Percentiles rank a stretch among this genome's conserved stretches.
These are phyloP conservation scores for Ectropis grisescens DNA, from an alignment of 1,140 invertebrate species.

Conservation along the genomic window DNA sequence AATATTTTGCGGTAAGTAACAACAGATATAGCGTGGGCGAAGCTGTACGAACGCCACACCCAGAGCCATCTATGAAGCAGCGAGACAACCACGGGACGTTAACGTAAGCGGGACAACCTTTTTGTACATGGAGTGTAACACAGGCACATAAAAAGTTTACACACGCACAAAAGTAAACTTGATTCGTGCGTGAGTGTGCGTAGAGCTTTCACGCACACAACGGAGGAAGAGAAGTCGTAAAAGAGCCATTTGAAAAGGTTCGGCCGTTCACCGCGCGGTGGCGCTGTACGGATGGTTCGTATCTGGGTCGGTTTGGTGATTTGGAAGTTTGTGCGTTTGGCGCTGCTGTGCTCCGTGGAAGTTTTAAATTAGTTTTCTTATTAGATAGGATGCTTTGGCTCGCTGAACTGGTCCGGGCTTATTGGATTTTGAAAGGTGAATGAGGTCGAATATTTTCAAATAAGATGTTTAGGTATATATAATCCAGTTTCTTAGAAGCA, in stretches of 20 bases:
- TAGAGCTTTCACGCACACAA: constrained; percentile 39
- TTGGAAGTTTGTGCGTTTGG: constrained; percentile 23
- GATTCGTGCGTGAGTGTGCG: constrained; percentile 37
- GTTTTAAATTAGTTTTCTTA: constrained; percentile 26
- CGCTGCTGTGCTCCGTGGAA: constrained; percentile 34
- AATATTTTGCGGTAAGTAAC: constrained; percentile 37
- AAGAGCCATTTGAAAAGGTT: constrained; percentile 53
- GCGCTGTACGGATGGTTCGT: constrained; percentile 44
- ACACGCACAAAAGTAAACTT: constrained; percentile 43
- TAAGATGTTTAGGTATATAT: too few relatives aligned
- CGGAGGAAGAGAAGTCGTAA: constrained; percentile 21
- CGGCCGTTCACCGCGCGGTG: constrained; percentile 58
- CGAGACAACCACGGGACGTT: constrained; percentile 37
- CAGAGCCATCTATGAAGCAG: constrained; percentile 54
- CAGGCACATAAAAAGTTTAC: constrained; percentile 43
- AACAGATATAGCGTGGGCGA: constrained; percentile 1
- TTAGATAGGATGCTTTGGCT: constrained; percentile 8
- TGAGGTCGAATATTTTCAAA: neutral
- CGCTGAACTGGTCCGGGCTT: neutral
- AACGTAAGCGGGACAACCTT: constrained; percentile 25
- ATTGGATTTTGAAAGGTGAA: neutral
- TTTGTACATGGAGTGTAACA: constrained; percentile 39
- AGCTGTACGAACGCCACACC: constrained; percentile 24
- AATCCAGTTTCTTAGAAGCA: too few relatives aligned
- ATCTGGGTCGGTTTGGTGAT: constrained; percentile 13